Evolutionary conservation across 1,140 invertebrate species (phyloP).

Genomic region (Drosophila repletoides): DNA sequence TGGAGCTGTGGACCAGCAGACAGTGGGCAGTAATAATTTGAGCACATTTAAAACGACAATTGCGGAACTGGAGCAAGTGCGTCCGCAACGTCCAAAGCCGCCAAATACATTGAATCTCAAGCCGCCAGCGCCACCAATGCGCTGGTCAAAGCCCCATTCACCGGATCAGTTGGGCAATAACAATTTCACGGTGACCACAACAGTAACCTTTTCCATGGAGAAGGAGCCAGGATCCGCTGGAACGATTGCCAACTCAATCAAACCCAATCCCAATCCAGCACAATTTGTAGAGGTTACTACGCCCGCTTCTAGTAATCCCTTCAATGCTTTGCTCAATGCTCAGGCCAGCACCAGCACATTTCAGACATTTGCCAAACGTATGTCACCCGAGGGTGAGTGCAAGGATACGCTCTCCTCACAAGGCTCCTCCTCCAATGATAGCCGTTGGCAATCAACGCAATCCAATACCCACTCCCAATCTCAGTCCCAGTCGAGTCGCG

Average conservation of each 20-base stretch:
- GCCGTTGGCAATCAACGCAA: constrained; percentile 67
- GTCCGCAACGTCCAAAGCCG: constrained; percentile 89
- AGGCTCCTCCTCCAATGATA: constrained; percentile 82
- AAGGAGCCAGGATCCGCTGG: neutral
- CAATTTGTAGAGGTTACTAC: constrained; percentile 81
- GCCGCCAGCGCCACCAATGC: constrained; percentile 85
- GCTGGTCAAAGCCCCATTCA: constrained; percentile 86
- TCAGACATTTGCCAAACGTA: constrained; percentile 82
- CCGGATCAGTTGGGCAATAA: constrained; percentile 80
- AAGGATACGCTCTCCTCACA: constrained; percentile 83
- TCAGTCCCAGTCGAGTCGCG: constrained; percentile 50
- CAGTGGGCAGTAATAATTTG: constrained; percentile 49
- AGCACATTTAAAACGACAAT: constrained; percentile 68
- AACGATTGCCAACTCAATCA: neutral
- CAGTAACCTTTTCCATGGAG: constrained; percentile 89
- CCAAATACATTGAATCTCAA: constrained; percentile 91
- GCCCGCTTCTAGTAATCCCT: constrained; percentile 65
- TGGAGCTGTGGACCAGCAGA: neutral
- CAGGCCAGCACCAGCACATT: constrained; percentile 74
- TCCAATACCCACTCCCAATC: constrained; percentile 41
- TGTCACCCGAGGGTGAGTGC: constrained; percentile 84
- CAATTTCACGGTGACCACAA: constrained; percentile 91
- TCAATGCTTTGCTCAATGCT: constrained; percentile 68
- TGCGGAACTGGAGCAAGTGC: constrained; percentile 67
- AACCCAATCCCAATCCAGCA: constrained; percentile 63